Conservation (phyloP, 2,797 vertebrate species). For the Morus bassanus region DNA sequence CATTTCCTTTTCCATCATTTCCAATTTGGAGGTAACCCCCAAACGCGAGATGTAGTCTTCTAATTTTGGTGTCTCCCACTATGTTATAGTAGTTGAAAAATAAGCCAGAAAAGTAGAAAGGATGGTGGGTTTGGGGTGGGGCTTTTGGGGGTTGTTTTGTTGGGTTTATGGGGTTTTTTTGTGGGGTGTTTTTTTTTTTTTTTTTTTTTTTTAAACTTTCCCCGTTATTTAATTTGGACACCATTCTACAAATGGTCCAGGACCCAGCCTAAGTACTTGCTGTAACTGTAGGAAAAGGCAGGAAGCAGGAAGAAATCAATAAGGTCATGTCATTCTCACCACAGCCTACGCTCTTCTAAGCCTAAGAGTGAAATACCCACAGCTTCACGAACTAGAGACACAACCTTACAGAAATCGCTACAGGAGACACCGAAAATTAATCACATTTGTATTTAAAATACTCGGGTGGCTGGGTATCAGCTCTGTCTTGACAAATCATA, state of each 20-base stretch:
- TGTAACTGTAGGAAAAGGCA: not conserved
- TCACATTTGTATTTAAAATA: not conserved
- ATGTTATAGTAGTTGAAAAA: not conserved
- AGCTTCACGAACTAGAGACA: not conserved
- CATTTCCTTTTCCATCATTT: not conserved
- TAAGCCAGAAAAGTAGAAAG: not conserved
- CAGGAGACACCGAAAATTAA: not conserved
- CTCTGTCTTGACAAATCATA: not conserved
- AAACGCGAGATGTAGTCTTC: not conserved
- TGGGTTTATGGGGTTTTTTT: too few relatives aligned
- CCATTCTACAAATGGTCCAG: not conserved
- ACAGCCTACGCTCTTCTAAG: not conserved
- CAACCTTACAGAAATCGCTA: not conserved
- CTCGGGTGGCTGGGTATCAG: not conserved
- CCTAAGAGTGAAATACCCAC: not conserved
- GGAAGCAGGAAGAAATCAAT: not conserved
- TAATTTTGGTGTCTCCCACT: not conserved
- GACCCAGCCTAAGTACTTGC: not conserved
- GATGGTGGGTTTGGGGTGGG: not conserved
- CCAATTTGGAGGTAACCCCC: not conserved
- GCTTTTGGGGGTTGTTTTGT: not conserved
- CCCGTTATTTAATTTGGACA: not conserved
- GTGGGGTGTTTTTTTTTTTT: too few relatives aligned
- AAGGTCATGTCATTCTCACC: not conserved
- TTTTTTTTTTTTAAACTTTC: not conserved